These are phyloP conservation scores for Silurus lanzhouensis DNA, from an alignment of 2,797 vertebrate genomes.

Conservation along the genomic window DNA sequence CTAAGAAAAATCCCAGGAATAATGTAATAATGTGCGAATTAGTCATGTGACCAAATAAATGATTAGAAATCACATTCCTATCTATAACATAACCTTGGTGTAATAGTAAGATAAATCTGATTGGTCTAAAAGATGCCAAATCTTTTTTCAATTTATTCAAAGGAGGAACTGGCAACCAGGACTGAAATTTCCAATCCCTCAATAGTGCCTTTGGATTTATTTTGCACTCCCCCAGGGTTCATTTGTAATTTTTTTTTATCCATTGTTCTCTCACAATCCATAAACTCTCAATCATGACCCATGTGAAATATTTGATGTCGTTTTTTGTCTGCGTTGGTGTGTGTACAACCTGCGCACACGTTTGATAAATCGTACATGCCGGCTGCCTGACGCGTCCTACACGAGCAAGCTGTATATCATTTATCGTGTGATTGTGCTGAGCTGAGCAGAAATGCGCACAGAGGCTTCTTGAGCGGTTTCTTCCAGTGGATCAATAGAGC, in stretches of 20 bases:
- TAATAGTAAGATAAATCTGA: neutral
- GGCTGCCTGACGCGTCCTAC: conserved; percentile 28
- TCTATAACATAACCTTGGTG: neutral
- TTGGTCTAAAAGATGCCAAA: neutral
- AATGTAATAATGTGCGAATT: neutral
- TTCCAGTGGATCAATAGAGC: conserved; percentile 42
- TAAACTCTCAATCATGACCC: conserved; percentile 9
- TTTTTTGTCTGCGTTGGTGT: neutral
- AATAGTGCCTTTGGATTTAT: neutral
- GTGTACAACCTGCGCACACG: conserved; percentile 16
- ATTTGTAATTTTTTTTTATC: neutral
- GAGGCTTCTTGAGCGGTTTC: conserved; percentile 43
- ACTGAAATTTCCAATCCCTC: neutral
- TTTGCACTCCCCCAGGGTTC: neutral
- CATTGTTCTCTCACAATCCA: neutral
- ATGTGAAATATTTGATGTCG: conserved; percentile 44
- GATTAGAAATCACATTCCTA: neutral
- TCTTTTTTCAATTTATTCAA: neutral
- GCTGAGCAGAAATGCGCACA: conserved; percentile 31
- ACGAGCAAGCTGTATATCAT: conserved; percentile 39
- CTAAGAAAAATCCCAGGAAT: neutral
- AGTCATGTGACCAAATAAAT: neutral
- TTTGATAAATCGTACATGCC: conserved; percentile 30
- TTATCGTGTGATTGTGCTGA: conserved; percentile 46
- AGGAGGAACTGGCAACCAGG: neutral